phyloP scores from a whole-genome alignment of 2,797 vertebrate species.

The Selene dorsalis region DNA sequence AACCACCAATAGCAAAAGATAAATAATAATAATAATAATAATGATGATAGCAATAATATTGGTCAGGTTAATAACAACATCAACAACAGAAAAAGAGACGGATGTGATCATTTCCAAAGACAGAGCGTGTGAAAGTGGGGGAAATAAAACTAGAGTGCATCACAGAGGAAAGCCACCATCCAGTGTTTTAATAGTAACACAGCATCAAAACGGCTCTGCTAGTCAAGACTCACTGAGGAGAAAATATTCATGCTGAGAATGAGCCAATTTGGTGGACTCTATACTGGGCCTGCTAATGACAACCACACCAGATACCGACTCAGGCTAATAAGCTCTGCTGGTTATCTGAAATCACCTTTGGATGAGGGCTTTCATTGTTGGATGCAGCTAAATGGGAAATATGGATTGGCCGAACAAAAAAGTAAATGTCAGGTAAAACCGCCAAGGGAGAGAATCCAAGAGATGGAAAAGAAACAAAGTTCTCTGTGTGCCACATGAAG shows the following conservation, averaged over 20 bases:
- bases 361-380: constrained; percentile 47
- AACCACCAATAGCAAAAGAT: constrained; percentile 83
- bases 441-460: constrained; percentile 55
- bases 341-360: constrained; percentile 34
- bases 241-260: constrained; percentile 30
- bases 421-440: constrained; percentile 63
- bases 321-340: constrained; percentile 35
- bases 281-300: constrained; percentile 30
- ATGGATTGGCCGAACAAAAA: constrained; percentile 53
- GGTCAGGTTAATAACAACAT: constrained; percentile 81
- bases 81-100: constrained; percentile 73
- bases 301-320: constrained; percentile 44
- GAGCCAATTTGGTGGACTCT: constrained; percentile 28
- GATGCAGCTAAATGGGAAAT: constrained; percentile 53
- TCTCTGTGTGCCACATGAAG: constrained; percentile 65
- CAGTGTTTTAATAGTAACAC: constrained; percentile 36
- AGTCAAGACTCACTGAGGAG: constrained; percentile 39
- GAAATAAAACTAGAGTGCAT: constrained; percentile 46
- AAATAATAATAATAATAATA: constrained; percentile 83
- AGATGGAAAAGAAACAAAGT: constrained; percentile 52
- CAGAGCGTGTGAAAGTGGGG: constrained; percentile 15
- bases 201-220: constrained; percentile 43
- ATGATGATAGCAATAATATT: constrained; percentile 73
- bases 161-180: constrained; percentile 56
- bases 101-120: constrained; percentile 71